phyloP scores from a whole-genome alignment of 2,113 vertebrate genomes.

The Phasianus colchicus region DNA sequence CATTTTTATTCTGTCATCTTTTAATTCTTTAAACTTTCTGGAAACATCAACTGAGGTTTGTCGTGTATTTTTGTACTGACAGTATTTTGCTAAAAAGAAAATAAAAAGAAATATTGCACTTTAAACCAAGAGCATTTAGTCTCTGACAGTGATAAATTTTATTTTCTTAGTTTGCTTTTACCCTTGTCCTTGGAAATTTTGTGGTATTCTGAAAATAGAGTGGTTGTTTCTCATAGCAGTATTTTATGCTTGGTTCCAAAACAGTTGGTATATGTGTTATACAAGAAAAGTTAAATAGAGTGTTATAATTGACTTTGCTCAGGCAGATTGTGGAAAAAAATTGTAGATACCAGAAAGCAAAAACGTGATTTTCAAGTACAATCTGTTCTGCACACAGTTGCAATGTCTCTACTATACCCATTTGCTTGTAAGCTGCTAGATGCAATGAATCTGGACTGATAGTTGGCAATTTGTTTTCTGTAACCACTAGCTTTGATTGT shows the following conservation, averaged over 20 bases:
- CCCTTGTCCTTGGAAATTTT: neutral
- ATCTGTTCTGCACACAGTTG: slow-evolving; percentile 73
- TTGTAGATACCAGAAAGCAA: slow-evolving; percentile 42
- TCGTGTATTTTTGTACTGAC: neutral
- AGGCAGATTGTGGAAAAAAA: neutral
- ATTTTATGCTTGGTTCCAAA: neutral
- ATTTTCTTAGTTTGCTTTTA: neutral
- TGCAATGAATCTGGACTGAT: slow-evolving; percentile 35
- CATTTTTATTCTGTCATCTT: neutral
- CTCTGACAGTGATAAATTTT: neutral
- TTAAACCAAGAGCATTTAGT: neutral
- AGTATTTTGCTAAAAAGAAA: neutral
- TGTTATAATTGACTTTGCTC: neutral
- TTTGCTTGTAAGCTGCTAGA: slow-evolving; percentile 63
- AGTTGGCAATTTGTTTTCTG: slow-evolving; percentile 16
- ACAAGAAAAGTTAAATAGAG: neutral
- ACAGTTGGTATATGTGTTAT: neutral
- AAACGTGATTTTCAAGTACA: slow-evolving; percentile 67
- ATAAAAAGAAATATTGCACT: too few species aligned
- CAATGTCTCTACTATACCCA: slow-evolving; percentile 63
- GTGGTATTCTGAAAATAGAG: neutral
- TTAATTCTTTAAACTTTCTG: neutral
- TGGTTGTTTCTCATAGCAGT: neutral
- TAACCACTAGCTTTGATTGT: neutral
- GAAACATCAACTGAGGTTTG: neutral